A percentile compares a stretch with the other conserved stretches of the same genome.
Conservation (phyloP, 2,888 invertebrate species). For the Platycnemis pennipes region DNA sequence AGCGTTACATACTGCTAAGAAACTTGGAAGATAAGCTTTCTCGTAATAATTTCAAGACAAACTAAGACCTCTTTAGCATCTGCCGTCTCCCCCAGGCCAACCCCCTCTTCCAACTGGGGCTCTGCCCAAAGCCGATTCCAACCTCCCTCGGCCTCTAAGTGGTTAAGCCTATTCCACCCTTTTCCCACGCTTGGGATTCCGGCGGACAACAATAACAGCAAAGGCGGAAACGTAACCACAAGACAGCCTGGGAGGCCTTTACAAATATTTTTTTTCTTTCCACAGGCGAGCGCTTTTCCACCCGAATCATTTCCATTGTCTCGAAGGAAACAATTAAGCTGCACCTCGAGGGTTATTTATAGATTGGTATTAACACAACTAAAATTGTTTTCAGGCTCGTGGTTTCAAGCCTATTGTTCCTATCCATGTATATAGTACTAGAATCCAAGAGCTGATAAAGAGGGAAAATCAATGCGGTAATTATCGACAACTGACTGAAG, state of each 20-base stretch:
- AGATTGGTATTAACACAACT: conserved; percentile 32
- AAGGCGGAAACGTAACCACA: conserved; percentile 63
- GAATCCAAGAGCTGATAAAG: neutral
- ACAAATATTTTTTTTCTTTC: conserved; percentile 28
- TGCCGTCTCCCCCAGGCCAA: neutral
- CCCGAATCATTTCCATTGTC: conserved; percentile 63
- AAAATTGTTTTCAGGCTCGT: conserved; percentile 13
- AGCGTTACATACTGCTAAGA: too few relatives aligned
- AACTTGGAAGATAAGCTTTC: neutral
- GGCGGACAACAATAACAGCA: conserved; percentile 57
- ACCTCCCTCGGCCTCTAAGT: conserved; percentile 60
- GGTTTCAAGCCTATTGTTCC: conserved; percentile 48
- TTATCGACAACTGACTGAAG: too few relatives aligned
- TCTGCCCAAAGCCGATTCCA: neutral
- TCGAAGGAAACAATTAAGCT: conserved; percentile 52
- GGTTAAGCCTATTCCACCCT: conserved; percentile 63
- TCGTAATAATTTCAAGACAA: neutral
- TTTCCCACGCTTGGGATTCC: conserved; percentile 61
- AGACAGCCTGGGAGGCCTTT: conserved; percentile 60
- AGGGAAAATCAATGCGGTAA: too few relatives aligned
- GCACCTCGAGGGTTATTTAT: conserved; percentile 5
- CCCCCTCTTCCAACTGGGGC: conserved; percentile 29
- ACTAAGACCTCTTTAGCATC: neutral
- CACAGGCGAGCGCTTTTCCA: neutral
- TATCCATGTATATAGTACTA: too few relatives aligned